Evolutionary conservation across 2,113 vertebrate species (phyloP).

Genomic region (Phrynosoma blainvillii): DNA sequence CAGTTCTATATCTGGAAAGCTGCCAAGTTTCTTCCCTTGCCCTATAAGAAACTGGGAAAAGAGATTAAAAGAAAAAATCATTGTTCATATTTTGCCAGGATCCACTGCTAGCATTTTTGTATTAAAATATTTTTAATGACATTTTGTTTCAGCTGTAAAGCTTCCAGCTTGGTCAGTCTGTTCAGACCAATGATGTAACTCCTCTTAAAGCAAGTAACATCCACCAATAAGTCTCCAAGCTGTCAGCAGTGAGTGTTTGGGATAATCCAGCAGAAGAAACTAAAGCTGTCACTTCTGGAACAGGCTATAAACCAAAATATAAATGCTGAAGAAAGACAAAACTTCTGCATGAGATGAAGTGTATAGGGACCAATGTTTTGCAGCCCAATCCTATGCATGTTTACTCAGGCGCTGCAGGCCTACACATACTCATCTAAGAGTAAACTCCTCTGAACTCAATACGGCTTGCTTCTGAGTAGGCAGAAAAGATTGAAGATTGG

Average conservation of each 20-base stretch:
- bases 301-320: slow-evolving; percentile 1
- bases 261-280: slow-evolving; percentile 6
- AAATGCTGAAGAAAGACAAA: slow-evolving; percentile 7
- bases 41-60: neutral
- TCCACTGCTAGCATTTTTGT: slow-evolving; percentile 5
- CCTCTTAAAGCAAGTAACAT: slow-evolving; percentile 7
- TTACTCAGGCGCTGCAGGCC: neutral
- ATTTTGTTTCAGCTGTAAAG: slow-evolving; percentile 24
- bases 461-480: neutral
- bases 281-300: slow-evolving; percentile 1
- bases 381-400: neutral
- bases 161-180: slow-evolving; percentile 18
- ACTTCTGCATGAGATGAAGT: slow-evolving; percentile 4
- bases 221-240: slow-evolving; percentile 20
- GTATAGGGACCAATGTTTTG: neutral
- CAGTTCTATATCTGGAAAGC: no score
- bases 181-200: slow-evolving; percentile 11
- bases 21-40: no score
- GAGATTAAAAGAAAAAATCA: neutral
- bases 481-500: neutral
- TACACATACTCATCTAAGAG: neutral
- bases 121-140: slow-evolving; percentile 20
- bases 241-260: slow-evolving; percentile 9
- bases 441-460: neutral
- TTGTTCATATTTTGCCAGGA: neutral